A percentile compares a stretch with the other conserved stretches of the same genome.
These are phyloP conservation scores for Ennomos quercinarius DNA, from an alignment of 2,888 invertebrate genomes.

Conservation along the genomic window DNA sequence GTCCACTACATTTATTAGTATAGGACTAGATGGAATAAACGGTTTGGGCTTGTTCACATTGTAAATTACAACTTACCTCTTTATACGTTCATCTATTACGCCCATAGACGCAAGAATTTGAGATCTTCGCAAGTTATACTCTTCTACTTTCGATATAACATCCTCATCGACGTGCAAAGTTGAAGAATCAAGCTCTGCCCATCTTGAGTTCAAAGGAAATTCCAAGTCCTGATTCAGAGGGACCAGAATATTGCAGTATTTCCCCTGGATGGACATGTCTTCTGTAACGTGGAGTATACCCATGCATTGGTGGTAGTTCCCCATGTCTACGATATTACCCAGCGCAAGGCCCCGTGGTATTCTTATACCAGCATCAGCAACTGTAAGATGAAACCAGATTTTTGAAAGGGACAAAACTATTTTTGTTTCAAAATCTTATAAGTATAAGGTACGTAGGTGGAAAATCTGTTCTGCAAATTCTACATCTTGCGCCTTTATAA, in stretches of 20 bases:
- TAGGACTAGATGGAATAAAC: no score
- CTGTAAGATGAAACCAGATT: conserved; percentile 35
- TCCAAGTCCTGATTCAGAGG: conserved; percentile 45
- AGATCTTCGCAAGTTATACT: conserved; percentile 7
- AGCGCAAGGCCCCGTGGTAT: conserved; percentile 50
- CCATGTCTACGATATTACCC: conserved; percentile 51
- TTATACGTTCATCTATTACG: conserved; percentile 18
- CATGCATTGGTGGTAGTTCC: conserved; percentile 59
- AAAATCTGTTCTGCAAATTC: no score
- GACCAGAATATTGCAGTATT: conserved; percentile 57
- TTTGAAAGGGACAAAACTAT: no score
- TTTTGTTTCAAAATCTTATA: no score
- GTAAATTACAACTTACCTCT: conserved; percentile 12
- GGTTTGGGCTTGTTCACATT: no score
- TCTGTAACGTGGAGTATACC: conserved; percentile 41
- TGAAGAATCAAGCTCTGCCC: conserved; percentile 30
- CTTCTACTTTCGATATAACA: conserved; percentile 19
- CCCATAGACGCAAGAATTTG: conserved; percentile 30
- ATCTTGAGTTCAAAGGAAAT: conserved; percentile 28
- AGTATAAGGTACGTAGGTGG: no score
- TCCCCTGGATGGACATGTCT: conserved; percentile 50
- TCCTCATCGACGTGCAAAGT: conserved; percentile 34
- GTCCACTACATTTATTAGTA: no score
- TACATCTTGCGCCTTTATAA: no score
- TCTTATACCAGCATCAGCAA: conserved; percentile 56